A percentile compares a stretch with the other conserved stretches of the same genome.
phyloP scores from a whole-genome alignment of 1,140 invertebrate genomes.

The Solenopsis invicta region DNA sequence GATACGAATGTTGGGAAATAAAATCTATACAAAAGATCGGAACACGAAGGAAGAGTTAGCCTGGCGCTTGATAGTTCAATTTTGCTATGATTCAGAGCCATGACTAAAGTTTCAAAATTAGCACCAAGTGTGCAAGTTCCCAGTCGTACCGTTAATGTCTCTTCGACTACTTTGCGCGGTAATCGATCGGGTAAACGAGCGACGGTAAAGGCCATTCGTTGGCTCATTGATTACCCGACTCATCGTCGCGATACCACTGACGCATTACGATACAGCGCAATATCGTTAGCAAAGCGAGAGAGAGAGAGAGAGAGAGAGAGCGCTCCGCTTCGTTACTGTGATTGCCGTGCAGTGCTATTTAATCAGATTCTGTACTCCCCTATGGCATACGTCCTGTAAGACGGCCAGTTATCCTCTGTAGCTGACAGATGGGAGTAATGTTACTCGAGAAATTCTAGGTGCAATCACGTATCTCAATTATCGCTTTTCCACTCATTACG shows the following conservation, averaged over 20 bases:
- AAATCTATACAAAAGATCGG: constrained; percentile 11
- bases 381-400: constrained; percentile 27
- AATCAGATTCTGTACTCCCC: constrained; percentile 63
- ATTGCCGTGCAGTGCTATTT: constrained; percentile 57
- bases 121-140: constrained; percentile 26
- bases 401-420: background rate
- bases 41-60: background rate
- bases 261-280: constrained; percentile 49
- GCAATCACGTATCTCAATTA: background rate
- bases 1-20: background rate
- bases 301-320: constrained; percentile 31
- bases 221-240: constrained; percentile 40
- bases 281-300: constrained; percentile 71
- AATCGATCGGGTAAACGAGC: constrained; percentile 71
- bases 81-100: background rate
- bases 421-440: background rate
- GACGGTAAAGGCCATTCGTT: constrained; percentile 52
- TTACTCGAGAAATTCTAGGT: background rate
- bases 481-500: background rate
- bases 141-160: constrained; percentile 39
- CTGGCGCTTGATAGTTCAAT: background rate
- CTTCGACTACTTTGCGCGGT: background rate
- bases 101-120: constrained; percentile 49
- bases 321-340: constrained; percentile 68
- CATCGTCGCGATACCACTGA: constrained; percentile 43